Base-by-base conservation (phyloP, 2,888 invertebrate species). In the Epistrophella euchroma region DNA sequence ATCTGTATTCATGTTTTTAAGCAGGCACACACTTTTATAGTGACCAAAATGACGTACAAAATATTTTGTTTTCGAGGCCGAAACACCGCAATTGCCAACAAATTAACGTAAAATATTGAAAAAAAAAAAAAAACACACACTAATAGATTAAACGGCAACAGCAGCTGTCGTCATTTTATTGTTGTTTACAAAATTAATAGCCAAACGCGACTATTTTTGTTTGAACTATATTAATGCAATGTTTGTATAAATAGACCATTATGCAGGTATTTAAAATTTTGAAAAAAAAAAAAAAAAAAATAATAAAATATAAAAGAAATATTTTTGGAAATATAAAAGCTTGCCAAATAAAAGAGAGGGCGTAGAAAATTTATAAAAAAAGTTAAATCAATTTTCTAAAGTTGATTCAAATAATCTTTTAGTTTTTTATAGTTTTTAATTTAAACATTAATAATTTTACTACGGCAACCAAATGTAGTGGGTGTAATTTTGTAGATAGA, bases 81-180 rank as follows among this genome's bases (percentile, higher is more conserved):
- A 70, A 50, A 70, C 40, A 52, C 70, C 17, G 50, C 43, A 55
- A 47, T 52, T 3, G n/a, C 13, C 56, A 58, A 73, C 35, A 17
- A 37, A 75, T 32, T 62, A 43, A 43, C 40, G 15, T 32, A 60
- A 64, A 60, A 70, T 68, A 60, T 71, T 71, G 45, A 37, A 37
- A 19, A 75, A 43, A 45, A 70, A 25, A 25, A 75, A 43, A n/a
- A 45, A 75, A 25, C 55, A 45, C 50, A 55, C 19, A 64, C 15
- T 64, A 71, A 55, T 56, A 56, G 47, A 52, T 56, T 22, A 28
- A 71, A 71, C 62, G 47, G 35, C 17, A 64, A 64, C 55, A 72
- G 50, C 55, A 71, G 50, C 68, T 75, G 50, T 55, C 71, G 56
- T 81, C 75, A 70, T 76, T 28, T 62, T 56, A 40, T 81, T 81